Conservation (phyloP, 1,140 invertebrate species). For the Calephelis virginiensis region DNA sequence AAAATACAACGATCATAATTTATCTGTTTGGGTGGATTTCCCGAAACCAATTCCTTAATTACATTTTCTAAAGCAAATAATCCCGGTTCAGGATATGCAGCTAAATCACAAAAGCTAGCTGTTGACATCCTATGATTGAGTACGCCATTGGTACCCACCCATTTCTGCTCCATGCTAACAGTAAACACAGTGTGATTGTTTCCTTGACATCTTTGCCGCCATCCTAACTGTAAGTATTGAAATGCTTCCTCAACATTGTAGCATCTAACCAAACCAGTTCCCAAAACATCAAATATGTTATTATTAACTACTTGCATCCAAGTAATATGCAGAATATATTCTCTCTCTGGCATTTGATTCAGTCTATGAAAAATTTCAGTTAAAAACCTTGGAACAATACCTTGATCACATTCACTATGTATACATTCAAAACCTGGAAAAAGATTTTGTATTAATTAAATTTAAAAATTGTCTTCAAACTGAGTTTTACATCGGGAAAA, state of each 20-base stretch:
- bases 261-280: slow-evolving; percentile 78
- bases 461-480: neutral
- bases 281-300: slow-evolving; percentile 78
- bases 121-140: slow-evolving; percentile 81
- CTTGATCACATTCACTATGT: slow-evolving; percentile 85
- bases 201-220: slow-evolving; percentile 62
- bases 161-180: slow-evolving; percentile 84
- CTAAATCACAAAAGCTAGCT: slow-evolving; percentile 84
- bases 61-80: slow-evolving; percentile 81
- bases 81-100: slow-evolving; percentile 81
- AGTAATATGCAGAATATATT: slow-evolving; percentile 81
- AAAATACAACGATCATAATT: slow-evolving; percentile 83
- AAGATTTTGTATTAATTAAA: neutral
- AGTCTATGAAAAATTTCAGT: slow-evolving; percentile 86
- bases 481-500: no score
- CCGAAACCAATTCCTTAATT: slow-evolving; percentile 80
- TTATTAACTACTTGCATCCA: slow-evolving; percentile 83
- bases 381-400: slow-evolving; percentile 86
- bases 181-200: slow-evolving; percentile 82
- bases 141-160: slow-evolving; percentile 79
- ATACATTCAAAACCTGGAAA: slow-evolving; percentile 81
- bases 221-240: slow-evolving; percentile 76
- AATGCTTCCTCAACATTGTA: slow-evolving; percentile 78
- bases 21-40: slow-evolving; percentile 76
- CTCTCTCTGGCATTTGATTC: slow-evolving; percentile 79